Conservation (phyloP, 2,113 vertebrate genomes). For the Pterocles gutturalis region DNA sequence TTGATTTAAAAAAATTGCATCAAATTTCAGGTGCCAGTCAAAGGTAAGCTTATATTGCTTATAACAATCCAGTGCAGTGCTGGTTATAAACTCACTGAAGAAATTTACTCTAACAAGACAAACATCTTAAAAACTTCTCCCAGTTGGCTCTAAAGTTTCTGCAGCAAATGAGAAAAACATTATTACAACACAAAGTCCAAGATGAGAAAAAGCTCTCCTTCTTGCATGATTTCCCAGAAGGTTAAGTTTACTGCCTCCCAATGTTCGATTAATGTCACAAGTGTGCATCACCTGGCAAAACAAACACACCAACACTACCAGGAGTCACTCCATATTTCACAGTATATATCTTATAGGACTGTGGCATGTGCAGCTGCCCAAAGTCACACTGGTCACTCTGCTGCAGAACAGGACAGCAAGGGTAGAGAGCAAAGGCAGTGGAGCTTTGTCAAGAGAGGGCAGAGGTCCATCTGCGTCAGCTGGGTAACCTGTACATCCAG, state of each 20-base stretch:
- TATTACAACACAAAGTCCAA: slow-evolving; percentile 12
- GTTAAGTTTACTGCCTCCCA: not conserved
- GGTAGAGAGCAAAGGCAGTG: not conserved
- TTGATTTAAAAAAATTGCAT: not conserved
- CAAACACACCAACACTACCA: not conserved
- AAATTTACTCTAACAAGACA: slow-evolving; percentile 36
- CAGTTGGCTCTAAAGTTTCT: not conserved
- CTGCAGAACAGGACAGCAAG: not conserved
- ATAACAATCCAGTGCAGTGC: not conserved
- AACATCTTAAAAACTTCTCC: slow-evolving; percentile 45
- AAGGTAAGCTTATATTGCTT: not conserved
- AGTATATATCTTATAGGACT: not conserved
- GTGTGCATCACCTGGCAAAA: slow-evolving; percentile 29
- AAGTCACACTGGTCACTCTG: not conserved
- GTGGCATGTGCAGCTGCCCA: not conserved
- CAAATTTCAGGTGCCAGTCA: slow-evolving; percentile 11
- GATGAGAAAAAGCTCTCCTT: not conserved
- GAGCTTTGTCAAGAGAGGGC: not conserved
- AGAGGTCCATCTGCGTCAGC: not conserved
- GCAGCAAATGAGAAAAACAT: not conserved
- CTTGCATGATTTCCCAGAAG: slow-evolving; percentile 57
- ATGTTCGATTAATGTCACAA: not conserved
- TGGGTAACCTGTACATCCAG: not conserved
- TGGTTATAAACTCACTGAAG: slow-evolving; percentile 15
- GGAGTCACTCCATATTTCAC: not conserved